Conservation (phyloP, 2,797 vertebrate genomes). For the Xerus rutilus region DNA sequence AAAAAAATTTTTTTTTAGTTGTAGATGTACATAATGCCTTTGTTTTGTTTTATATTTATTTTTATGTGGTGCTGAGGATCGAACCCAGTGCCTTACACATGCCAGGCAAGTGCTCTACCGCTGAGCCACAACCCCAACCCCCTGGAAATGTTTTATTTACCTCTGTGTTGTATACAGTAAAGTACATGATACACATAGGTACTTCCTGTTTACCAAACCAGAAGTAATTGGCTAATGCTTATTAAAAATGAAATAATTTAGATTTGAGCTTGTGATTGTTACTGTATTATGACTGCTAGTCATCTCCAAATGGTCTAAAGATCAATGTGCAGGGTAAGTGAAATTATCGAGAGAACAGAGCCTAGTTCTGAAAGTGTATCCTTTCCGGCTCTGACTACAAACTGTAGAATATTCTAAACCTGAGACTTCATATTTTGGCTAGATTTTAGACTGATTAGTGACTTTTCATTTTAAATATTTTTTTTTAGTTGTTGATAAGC, state of each 20-base stretch:
- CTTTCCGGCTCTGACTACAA: not conserved
- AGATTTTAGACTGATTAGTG: not conserved
- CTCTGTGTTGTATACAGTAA: not conserved
- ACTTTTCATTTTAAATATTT: not conserved
- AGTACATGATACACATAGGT: not conserved
- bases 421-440: not conserved
- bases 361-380: not conserved
- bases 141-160: not conserved
- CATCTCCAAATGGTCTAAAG: not conserved
- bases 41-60: no score
- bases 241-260: conserved; percentile 27
- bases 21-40: no score
- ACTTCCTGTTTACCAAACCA: conserved; percentile 10
- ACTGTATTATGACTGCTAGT: not conserved
- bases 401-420: not conserved
- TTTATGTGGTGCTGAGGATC: no score
- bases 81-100: no score
- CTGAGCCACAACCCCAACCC: no score
- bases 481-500: no score
- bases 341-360: not conserved
- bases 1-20: no score
- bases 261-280: not conserved
- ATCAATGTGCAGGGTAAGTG: not conserved
- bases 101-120: no score
- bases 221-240: not conserved